Evolutionary conservation across 2,888 invertebrate species (phyloP), one percentile per base, ranked within the genome.

Genomic region (Allophyes oxyacanthae): DNA sequence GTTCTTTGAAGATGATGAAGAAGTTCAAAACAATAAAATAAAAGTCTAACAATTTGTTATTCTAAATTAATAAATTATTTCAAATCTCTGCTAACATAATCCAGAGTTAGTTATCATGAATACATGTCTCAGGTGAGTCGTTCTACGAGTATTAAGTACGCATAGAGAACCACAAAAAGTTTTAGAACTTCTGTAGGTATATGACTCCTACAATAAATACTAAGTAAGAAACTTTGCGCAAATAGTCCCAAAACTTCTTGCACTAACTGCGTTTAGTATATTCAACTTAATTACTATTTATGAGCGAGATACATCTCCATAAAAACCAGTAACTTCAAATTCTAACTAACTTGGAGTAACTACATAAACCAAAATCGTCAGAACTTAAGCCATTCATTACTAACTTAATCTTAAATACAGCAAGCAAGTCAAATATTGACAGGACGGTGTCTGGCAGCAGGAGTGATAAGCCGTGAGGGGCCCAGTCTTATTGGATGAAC

Each of bases 401-500:
- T 45, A 71, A 71, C 55, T 72, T 68, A 64, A 67, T 71, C 66
- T 67, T 67, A 43, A 64, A 71, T 71, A 59, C 53, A 54, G 66
- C 65, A 69, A 48, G 51, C 60, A 71, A 71, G 62, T 63, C 64
- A 77, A 80, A 78, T 74, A 83, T 83, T 80, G 78, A 61, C 61
- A 26, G 38, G 37, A 50, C 61, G 57, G 63, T 64, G 75, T 68
- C 68, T 64, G 65, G 53, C 59, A 25, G 66, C 64, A 68, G 72
- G 68, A 73, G 70, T 77, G 80, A 75, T 82, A 76, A 81, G 78
- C 66, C 62, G 77, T 76, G 77, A 81, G 77, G 79, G 79, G 79
- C 63, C 46, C 67, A 52, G 60, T 61, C 64, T 84, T 83, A 88
- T 88, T 86, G 85, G 81, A 70, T 79, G 63, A 68, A 81, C 78